Conservation (phyloP, 2,113 vertebrate genomes). For the Platichthys stellatus region DNA sequence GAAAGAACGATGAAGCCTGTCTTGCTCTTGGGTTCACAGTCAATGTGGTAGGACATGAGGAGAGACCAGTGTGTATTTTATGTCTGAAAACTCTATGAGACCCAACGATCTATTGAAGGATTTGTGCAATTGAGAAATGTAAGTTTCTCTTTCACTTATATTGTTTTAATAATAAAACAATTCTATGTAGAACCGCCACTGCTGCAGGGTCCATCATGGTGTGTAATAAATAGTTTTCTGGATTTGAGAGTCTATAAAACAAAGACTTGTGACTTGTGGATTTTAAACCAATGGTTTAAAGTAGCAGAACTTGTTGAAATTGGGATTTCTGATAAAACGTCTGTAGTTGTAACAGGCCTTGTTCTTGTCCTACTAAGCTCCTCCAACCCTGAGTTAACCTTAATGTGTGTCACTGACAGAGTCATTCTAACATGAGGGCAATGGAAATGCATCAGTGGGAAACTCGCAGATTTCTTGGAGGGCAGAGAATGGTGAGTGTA, state of each 20-base stretch:
- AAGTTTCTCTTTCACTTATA: too few relatives aligned
- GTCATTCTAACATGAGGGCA: not conserved
- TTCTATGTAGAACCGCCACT: too few relatives aligned
- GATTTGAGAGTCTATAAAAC: not conserved
- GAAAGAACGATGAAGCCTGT: too few relatives aligned
- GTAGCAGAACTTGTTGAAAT: not conserved
- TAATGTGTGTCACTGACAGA: not conserved
- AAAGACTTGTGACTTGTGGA: not conserved
- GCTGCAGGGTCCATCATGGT: not conserved
- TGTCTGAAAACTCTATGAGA: too few relatives aligned
- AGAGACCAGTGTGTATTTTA: too few relatives aligned
- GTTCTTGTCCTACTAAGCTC: too few relatives aligned
- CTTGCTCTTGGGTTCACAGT: too few relatives aligned
- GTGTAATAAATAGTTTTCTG: constrained; percentile 4
- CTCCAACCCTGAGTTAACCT: not conserved
- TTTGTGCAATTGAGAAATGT: too few relatives aligned
- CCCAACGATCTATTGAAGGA: too few relatives aligned
- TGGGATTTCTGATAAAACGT: not conserved
- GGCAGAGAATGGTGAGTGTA: constrained; percentile 54
- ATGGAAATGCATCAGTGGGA: constrained; percentile 1
- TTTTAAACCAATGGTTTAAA: not conserved
- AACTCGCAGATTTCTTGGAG: not conserved
- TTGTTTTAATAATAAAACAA: too few relatives aligned
- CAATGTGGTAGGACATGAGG: too few relatives aligned
- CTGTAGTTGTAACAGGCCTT: not conserved